phyloP scores from a whole-genome alignment of 35 echinoderm and acorn worm genomes.

The Acanthaster planci region DNA sequence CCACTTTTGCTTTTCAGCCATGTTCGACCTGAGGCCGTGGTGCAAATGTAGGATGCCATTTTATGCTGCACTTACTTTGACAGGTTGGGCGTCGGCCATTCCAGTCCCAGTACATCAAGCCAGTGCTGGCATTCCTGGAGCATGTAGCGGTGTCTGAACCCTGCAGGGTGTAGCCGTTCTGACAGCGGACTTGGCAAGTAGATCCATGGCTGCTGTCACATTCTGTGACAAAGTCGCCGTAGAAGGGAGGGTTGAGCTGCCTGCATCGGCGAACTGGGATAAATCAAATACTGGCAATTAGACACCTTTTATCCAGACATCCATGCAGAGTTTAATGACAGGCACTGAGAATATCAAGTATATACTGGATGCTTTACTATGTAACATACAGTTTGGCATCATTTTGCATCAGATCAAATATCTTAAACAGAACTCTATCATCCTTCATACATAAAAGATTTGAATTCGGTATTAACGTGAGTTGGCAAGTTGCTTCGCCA shows the following conservation, averaged over 20 bases:
- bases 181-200: slow-evolving; percentile 30
- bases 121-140: slow-evolving; percentile 15
- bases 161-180: slow-evolving; percentile 13
- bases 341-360: no score
- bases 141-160: not conserved
- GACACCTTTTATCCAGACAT: no score
- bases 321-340: no score
- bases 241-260: slow-evolving; percentile 30
- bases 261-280: slow-evolving; percentile 23
- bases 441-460: no score
- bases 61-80: slow-evolving; percentile 4
- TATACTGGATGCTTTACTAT: no score
- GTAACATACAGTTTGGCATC: no score
- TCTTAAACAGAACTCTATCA: no score
- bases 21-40: not conserved
- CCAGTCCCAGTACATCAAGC: slow-evolving; percentile 32
- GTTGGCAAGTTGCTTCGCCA: no score
- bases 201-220: slow-evolving; percentile 24
- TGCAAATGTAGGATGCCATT: no score
- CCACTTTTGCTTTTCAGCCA: not conserved
- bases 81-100: not conserved
- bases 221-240: not conserved
- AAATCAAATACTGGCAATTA: not conserved
- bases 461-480: no score
- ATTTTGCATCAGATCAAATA: no score